These are phyloP conservation scores for Globicephala melas DNA, from an alignment of 2,113 vertebrate species.

Conservation along the genomic window DNA sequence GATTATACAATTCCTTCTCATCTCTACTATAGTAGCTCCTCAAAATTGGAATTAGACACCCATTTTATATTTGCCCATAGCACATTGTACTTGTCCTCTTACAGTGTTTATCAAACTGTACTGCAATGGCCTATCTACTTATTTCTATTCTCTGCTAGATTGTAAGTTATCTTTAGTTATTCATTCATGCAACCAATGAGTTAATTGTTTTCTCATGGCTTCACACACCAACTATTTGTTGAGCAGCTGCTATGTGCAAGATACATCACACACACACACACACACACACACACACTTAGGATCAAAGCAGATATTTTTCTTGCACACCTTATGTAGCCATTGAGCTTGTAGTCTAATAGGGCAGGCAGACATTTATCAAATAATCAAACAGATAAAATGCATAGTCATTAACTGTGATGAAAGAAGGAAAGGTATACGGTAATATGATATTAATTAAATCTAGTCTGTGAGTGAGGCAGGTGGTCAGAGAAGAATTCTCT, in stretches of 20 bases:
- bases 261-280: not conserved
- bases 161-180: not conserved
- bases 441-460: not conserved
- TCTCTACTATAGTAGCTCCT: not conserved
- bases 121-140: not conserved
- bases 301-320: not conserved
- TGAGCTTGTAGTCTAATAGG: not conserved
- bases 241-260: not conserved
- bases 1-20: not conserved
- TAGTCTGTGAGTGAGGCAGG: not conserved
- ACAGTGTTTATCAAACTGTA: not conserved
- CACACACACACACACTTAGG: not conserved
- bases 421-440: not conserved
- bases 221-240: not conserved
- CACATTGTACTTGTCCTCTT: not conserved
- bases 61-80: not conserved
- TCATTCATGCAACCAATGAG: not conserved
- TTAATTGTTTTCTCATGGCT: not conserved
- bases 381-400: not conserved
- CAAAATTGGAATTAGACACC: not conserved
- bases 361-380: not conserved
- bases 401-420: conserved; percentile 2
- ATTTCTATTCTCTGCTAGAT: not conserved
- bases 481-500: not conserved
- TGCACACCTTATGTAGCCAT: not conserved